A percentile compares a stretch with the other conserved stretches of the same genome.
Conservation (phyloP, 2,797 vertebrate species). For the Nannoperca australis region DNA sequence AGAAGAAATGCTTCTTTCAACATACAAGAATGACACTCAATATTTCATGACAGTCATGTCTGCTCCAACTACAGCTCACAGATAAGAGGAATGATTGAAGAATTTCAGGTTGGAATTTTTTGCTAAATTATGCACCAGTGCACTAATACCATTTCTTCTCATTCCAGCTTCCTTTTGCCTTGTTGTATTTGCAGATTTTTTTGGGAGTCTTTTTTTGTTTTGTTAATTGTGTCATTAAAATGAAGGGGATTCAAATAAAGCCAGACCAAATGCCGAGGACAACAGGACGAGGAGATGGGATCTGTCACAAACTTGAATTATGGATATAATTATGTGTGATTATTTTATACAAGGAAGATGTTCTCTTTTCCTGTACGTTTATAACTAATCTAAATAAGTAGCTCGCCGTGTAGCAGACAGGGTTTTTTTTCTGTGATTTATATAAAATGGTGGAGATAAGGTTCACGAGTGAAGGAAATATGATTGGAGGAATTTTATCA, state of each 20-base stretch:
- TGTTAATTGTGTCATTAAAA: slow-evolving; percentile 97
- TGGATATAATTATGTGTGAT: slow-evolving; percentile 99
- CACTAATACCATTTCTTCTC: slow-evolving; percentile 70
- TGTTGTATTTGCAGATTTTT: slow-evolving; percentile 86
- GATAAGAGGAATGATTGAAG: slow-evolving; percentile 69
- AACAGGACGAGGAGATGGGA: slow-evolving; percentile 98
- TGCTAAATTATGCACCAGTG: slow-evolving; percentile 65
- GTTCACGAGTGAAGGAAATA: slow-evolving; percentile 99
- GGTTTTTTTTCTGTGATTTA: slow-evolving; percentile 95
- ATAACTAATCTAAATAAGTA: slow-evolving; percentile 99
- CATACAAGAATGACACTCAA: slow-evolving; percentile 58
- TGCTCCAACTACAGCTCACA: slow-evolving; percentile 67
- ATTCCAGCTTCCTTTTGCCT: slow-evolving; percentile 77
- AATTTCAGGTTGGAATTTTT: slow-evolving; percentile 74
- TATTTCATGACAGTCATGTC: slow-evolving; percentile 72
- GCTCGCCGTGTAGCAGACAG: slow-evolving; percentile 92
- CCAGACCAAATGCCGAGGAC: slow-evolving; percentile 94
- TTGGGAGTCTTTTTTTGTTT: slow-evolving; percentile 77
- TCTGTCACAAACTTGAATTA: slow-evolving; percentile 99
- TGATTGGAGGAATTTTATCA: slow-evolving; percentile 99
- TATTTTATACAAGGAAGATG: slow-evolving; percentile 99
- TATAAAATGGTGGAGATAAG: slow-evolving; percentile 99
- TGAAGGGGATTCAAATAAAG: slow-evolving; percentile 94
- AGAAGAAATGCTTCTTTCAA: slow-evolving; percentile 54
- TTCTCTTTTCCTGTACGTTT: slow-evolving; percentile 98